phyloP scores from a whole-genome alignment of 2,797 vertebrate species.

The Nothura maculosa region DNA sequence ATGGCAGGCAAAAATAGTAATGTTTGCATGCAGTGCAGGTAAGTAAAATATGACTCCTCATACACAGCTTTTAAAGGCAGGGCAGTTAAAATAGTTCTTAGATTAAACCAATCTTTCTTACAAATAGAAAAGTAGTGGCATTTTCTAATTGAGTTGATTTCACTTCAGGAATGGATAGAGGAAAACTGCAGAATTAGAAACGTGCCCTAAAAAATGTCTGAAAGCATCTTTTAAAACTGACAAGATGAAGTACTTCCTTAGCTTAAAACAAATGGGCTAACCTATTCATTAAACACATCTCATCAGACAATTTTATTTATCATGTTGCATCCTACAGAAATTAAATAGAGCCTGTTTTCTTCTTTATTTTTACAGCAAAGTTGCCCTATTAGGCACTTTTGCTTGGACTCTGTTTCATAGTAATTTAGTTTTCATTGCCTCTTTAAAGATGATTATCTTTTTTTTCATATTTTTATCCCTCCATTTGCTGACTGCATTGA shows the following conservation, averaged over 20 bases:
- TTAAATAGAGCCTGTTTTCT: not conserved
- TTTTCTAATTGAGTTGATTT: not conserved
- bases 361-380: not conserved
- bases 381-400: not conserved
- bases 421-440: conserved; percentile 6
- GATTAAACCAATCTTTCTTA: not conserved
- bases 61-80: not conserved
- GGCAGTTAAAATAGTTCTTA: not conserved
- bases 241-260: not conserved
- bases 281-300: not conserved
- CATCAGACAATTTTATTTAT: conserved; percentile 22
- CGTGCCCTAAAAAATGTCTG: not conserved
- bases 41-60: not conserved
- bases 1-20: not conserved
- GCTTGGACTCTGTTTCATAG: not conserved
- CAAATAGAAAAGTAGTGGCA: not conserved
- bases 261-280: not conserved
- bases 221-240: not conserved
- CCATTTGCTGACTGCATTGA: conserved; percentile 51
- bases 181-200: not conserved
- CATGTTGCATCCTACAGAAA: conserved; percentile 27
- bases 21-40: not conserved
- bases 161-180: not conserved
- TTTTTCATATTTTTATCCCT: not conserved
- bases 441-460: conserved; percentile 14